These are phyloP conservation scores for Melopsittacus undulatus DNA, from an alignment of 2,797 vertebrate genomes.

Conservation along the genomic window DNA sequence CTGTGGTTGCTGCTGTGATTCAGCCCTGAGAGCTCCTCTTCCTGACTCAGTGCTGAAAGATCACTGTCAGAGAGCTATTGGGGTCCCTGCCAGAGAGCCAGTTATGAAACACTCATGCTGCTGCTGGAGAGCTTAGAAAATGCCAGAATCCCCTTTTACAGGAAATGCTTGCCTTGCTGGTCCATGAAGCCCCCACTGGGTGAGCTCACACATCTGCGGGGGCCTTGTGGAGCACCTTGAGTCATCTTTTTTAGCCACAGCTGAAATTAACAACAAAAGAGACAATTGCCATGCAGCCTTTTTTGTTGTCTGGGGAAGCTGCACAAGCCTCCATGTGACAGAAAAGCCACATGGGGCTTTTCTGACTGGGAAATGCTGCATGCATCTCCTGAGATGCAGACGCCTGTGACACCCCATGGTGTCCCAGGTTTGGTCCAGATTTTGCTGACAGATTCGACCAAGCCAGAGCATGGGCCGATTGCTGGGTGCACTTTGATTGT, in stretches of 20 bases:
- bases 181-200: accelerated
- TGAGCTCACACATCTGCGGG: background rate
- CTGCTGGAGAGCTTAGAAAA: background rate
- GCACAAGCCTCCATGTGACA: background rate
- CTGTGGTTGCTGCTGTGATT: background rate
- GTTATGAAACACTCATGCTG: background rate
- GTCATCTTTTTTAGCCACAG: background rate
- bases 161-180: background rate
- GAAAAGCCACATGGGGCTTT: background rate
- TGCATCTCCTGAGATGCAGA: background rate
- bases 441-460: background rate
- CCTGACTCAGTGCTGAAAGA: background rate
- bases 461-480: accelerated
- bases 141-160: background rate
- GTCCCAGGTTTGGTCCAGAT: background rate
- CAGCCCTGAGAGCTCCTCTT: background rate
- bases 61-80: background rate
- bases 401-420: background rate
- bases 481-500: background rate
- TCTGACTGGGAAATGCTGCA: background rate
- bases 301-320: background rate
- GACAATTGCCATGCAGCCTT: background rate
- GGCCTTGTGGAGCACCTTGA: background rate
- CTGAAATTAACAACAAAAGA: background rate
- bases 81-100: background rate